A percentile compares a stretch with the other conserved stretches of the same genome.
Evolutionary conservation across 1,140 invertebrate genomes (phyloP).

Genomic region (Sarcophaga bullata): DNA sequence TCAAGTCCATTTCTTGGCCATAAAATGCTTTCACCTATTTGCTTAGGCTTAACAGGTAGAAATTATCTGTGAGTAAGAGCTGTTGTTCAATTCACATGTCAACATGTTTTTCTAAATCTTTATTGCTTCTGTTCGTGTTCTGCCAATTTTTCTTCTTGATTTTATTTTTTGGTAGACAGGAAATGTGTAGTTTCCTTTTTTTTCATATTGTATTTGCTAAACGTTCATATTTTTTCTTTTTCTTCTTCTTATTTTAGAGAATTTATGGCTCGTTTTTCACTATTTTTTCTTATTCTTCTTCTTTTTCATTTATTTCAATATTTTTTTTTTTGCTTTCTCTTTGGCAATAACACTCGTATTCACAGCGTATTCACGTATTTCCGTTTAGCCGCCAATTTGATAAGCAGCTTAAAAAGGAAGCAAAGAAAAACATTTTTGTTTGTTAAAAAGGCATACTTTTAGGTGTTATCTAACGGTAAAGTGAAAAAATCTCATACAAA

Average conservation of each 20-base stretch:
- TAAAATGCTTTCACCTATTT: background rate
- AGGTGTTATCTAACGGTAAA: background rate
- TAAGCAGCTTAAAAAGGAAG: background rate
- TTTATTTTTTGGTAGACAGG: background rate
- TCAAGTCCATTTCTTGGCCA: background rate
- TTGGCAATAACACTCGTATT: background rate
- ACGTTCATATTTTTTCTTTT: too few relatives aligned
- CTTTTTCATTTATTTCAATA: too few relatives aligned
- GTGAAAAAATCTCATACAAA: background rate
- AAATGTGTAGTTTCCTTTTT: background rate
- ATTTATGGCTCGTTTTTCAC: background rate
- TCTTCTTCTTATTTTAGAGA: background rate
- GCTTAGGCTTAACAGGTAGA: background rate
- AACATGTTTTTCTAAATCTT: background rate
- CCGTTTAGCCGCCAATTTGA: slow-evolving; percentile 9
- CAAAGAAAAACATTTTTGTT: background rate
- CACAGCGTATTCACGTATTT: background rate
- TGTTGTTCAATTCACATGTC: background rate
- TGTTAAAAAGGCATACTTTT: slow-evolving; percentile 8
- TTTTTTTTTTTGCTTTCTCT: too few relatives aligned
- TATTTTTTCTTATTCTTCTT: background rate
- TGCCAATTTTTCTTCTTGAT: background rate
- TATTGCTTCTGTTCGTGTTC: background rate
- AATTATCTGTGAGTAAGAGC: background rate
- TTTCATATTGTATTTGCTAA: background rate